phyloP scores from a whole-genome alignment of 2,797 vertebrate species.

The Microctenopoma stevenorrisi region DNA sequence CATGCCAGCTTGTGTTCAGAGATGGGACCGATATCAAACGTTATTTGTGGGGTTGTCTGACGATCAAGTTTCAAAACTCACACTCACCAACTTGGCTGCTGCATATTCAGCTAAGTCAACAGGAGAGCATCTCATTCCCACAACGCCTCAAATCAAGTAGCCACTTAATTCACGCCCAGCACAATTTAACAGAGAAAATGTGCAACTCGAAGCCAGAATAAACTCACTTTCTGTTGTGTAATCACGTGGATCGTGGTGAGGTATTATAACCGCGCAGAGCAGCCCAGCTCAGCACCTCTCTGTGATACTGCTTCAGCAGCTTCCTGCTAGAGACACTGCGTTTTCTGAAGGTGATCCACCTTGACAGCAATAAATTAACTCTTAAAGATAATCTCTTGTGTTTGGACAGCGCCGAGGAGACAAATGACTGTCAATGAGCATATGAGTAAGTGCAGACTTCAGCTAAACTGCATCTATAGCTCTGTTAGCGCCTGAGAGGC shows the following conservation, averaged over 20 bases:
- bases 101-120: neutral
- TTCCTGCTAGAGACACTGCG: no score
- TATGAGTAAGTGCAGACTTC: constrained; percentile 57
- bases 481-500: constrained; percentile 44
- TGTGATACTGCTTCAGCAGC: no score
- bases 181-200: no score
- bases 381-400: constrained; percentile 42
- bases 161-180: no score
- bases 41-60: neutral
- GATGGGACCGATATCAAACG: neutral
- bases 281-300: no score
- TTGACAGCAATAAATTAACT: constrained; percentile 62
- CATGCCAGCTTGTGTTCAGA: constrained; percentile 3
- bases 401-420: constrained; percentile 62
- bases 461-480: constrained; percentile 45
- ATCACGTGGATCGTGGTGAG: no score
- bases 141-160: no score
- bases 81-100: neutral
- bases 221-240: no score
- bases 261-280: no score
- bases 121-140: constrained; percentile 6
- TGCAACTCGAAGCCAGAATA: no score
- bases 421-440: constrained; percentile 45
- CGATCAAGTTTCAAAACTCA: neutral
- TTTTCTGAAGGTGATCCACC: constrained; percentile 51